Evolutionary conservation across 2,888 invertebrate species (phyloP), one percentile per base, ranked within the genome.

Genomic region (Clanis bilineata): DNA sequence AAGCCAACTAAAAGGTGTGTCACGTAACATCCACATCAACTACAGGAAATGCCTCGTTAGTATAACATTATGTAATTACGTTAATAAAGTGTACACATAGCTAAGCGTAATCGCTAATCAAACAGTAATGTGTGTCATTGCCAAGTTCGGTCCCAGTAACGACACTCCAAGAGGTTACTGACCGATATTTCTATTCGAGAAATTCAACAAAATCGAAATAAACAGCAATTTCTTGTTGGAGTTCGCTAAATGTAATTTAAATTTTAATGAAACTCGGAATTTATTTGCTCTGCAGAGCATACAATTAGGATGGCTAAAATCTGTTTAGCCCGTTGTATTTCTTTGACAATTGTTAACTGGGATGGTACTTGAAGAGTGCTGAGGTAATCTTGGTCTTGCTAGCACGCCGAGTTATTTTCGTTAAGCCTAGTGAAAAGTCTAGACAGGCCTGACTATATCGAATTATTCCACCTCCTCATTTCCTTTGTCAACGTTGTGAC

Each of bases 101-200:
- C 32, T 55, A 25, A 55, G 58, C 36, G 65, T 72, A 70, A 71
- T 67, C 62, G 67, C 56, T 67, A 60, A 66, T 69, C 72, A 68
- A 71, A 71, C 65, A 68, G 60, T 64, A 12, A 56, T 56, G 61
- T 70, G 59, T 72, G 70, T 67, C 78, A 76, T 57, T 76, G 78
- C 67, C 79, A 79, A 77, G 79, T 76, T 65, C 77, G 57, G 28
- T 47, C 60, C 6, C 18, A 51, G 22, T 58, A 60, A 64, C 68
- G 68, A 65, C 64, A 67, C 70, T 68, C 66, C 60, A 65, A 23
- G 62, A 69, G 68, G 72, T 72, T 70, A 71, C 70, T 51, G 51
- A 18, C 28, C 32, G 32, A 23, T 45, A n/a, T n/a, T 12, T 23
- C n/a, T 12, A 41, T 4, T 18, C 28, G 10, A 51, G n/a, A 15